Base-by-base conservation (phyloP, 2,113 vertebrate genomes). In the Podilymbus podiceps region DNA sequence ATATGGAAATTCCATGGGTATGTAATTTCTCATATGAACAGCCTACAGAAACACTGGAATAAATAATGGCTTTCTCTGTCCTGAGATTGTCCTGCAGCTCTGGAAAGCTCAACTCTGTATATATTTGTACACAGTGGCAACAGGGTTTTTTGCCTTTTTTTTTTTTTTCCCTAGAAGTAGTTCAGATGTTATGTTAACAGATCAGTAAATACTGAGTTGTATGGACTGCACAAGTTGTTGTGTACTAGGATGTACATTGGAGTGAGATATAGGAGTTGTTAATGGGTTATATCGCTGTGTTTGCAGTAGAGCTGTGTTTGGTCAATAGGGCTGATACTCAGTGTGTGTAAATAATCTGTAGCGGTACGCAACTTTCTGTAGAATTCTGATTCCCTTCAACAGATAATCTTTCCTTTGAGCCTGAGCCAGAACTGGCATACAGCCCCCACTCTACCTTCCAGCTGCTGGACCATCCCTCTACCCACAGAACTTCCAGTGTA, bases 401-500 rank as follows among this genome's bases (percentile, higher is more conserved):
- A 98, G 98, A 91, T 73, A 97, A 97, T 83, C 83, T 69, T 89
- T 94, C 97, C 67, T 98, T 95, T 85, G 87, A 94, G 56, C 86
- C 55, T 67, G 96, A 97, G 80, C 52, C 64, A 42, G 95, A 96
- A 6, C 33, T 81, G 59, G 24, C 11, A 18, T 27, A 90, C 52
- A 76, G 10, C 40, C 22, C 58, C 30, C 35, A 40, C 46, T 44
- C 90, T 19, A 8, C 62, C 33, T 63, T 31, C 55, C 35, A 44
- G 12, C 38, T 12, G 10, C 27, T 40, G 16, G 17, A 68, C 38
- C 20, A 1, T 62, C 71, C 56, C 46, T 72, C 77, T 6, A 7
- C 66, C 67, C 76, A 16, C 44, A 56, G 77, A 33, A 35, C 4
- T 19, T 64, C 86, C 16, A 35, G 5, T 56, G 44, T 16, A 4